Conservation (phyloP, 2,888 invertebrate genomes). For the Drosophila niveifrons region DNA sequence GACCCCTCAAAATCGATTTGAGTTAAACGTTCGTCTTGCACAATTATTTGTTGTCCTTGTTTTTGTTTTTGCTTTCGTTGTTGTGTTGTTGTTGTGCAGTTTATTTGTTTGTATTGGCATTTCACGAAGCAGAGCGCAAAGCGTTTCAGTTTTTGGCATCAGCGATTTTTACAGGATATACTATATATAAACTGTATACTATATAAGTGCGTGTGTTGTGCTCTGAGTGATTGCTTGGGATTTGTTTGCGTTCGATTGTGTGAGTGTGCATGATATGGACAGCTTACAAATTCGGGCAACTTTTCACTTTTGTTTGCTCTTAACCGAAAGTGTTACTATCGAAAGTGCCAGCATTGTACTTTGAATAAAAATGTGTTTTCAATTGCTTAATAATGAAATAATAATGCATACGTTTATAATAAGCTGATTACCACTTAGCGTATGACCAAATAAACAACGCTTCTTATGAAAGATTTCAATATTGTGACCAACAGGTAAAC, state of each 20-base stretch:
- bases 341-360: conserved; percentile 25
- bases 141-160: conserved; percentile 73
- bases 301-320: conserved; percentile 54
- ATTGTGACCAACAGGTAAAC: neutral
- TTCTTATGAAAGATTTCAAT: neutral
- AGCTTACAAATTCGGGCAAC: conserved; percentile 55
- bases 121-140: conserved; percentile 67
- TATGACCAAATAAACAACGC: neutral
- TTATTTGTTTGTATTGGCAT: conserved; percentile 75
- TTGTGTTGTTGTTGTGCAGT: conserved; percentile 47
- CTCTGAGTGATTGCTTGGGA: conserved; percentile 70
- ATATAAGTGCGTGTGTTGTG: conserved; percentile 22
- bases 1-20: conserved; percentile 75
- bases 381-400: conserved; percentile 28
- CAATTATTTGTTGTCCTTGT: conserved; percentile 44
- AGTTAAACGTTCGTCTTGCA: conserved; percentile 72
- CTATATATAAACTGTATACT: conserved; percentile 5
- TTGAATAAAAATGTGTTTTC: conserved; percentile 17
- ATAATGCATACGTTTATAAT: neutral
- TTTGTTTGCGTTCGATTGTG: conserved; percentile 44
- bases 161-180: conserved; percentile 59
- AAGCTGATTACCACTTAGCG: conserved; percentile 5
- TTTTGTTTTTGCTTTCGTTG: conserved; percentile 27
- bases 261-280: conserved; percentile 27
- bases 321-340: conserved; percentile 45